Evolutionary conservation across 1,140 invertebrate species (phyloP), one percentile per base, ranked within the genome.

Genomic region (Pogonomyrmex californicus): DNA sequence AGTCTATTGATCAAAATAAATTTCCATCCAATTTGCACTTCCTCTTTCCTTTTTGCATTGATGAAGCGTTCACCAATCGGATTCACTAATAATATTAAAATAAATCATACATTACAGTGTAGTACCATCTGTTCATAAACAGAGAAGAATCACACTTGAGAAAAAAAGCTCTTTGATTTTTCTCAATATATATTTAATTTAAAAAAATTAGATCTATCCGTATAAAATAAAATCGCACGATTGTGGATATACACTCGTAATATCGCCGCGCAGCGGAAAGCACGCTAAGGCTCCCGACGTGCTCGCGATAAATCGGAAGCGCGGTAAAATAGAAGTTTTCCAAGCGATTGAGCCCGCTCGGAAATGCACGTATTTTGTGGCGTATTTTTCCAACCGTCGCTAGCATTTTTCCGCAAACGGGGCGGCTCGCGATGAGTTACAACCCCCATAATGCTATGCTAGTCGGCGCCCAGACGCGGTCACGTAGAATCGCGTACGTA

Each of bases 251-350:
- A 60, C 12, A 62, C 38, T 47, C 79, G 30, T 49, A 75, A 54
- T 23, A 70, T 81, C 63, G 66, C 44, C 51, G 66, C 70, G 54
- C 14, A 12, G 49, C 44, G 68, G 54, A 38, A 23, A 23, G 68
- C 79, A 38, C 79, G 51, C 79, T 83, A 83, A 83, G 56, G 66
- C 68, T 36, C 30, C 68, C 79, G 54, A 83, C 79, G 79, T 83
- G 79, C 79, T 41, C 41, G 79, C 79, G 79, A 83, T 83, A 83
- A 83, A 83, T 83, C 79, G 79, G 79, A 75, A 75, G 79, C 70
- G 68, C 54, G 79, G 68, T 83, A 75, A 83, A 83, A 83, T 75
- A 83, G 79, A 75, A 83, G 68, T 83, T 75, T 75, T 73, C 79
- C 79, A n/a, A 83, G 79, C 79, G 68, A 83, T 83, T 60, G 79